Percentiles rank a stretch among this genome's conserved stretches.
phyloP scores from a whole-genome alignment of 1,140 invertebrate species.

The Pseudomyrmex concolor region DNA sequence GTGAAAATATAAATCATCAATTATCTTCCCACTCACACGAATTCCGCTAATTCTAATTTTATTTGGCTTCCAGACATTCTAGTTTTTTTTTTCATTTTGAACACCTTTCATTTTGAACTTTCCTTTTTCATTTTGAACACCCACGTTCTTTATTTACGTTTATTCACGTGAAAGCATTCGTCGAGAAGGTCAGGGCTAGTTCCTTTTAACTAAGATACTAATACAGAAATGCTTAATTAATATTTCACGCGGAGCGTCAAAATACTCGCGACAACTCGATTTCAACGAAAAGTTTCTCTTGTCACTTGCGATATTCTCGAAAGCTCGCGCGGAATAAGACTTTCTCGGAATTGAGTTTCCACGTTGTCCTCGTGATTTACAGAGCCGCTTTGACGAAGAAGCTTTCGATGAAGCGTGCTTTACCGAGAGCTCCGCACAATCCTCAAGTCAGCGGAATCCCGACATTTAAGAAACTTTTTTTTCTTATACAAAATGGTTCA shows the following conservation, averaged over 20 bases:
- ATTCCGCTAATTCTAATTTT: not conserved
- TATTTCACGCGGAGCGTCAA: slow-evolving; percentile 17
- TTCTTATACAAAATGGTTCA: no score
- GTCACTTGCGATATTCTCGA: slow-evolving; percentile 12
- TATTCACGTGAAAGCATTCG: slow-evolving; percentile 14
- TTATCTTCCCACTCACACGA: not conserved
- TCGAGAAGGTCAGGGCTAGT: slow-evolving; percentile 29
- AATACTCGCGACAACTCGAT: slow-evolving; percentile 17
- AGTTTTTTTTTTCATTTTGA: not conserved
- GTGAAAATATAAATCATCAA: slow-evolving; percentile 23
- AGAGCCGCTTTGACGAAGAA: slow-evolving; percentile 8
- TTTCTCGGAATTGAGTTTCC: slow-evolving; percentile 18
- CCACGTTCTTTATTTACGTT: slow-evolving; percentile 34
- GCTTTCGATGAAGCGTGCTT: slow-evolving; percentile 7
- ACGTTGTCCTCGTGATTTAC: slow-evolving; percentile 24
- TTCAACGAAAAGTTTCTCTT: slow-evolving; percentile 6
- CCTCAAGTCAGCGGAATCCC: slow-evolving; percentile 13
- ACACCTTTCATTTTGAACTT: not conserved
- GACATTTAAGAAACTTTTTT: slow-evolving; percentile 6
- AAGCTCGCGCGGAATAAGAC: slow-evolving; percentile 5
- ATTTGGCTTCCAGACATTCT: slow-evolving; percentile 40
- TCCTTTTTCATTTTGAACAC: not conserved
- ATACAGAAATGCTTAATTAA: slow-evolving; percentile 41
- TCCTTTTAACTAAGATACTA: slow-evolving; percentile 13
- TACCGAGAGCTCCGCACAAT: not conserved